A percentile compares a stretch with the other conserved stretches of the same genome.
phyloP scores from a whole-genome alignment of 2,113 vertebrate genomes.

The Clarias magur region DNA sequence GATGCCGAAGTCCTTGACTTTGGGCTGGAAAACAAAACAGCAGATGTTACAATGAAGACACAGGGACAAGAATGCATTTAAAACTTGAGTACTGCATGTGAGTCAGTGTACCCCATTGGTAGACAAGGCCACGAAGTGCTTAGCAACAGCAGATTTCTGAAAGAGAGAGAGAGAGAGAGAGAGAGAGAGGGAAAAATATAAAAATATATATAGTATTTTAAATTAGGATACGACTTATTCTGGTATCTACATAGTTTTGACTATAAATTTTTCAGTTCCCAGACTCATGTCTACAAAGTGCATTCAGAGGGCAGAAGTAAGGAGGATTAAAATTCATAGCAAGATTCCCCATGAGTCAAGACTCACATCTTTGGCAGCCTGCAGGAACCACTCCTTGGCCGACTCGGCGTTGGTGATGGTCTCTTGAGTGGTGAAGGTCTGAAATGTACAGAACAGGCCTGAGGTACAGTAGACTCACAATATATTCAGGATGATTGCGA shows the following conservation, averaged over 20 bases:
- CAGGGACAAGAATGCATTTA: neutral
- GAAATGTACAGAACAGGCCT: conserved; percentile 23
- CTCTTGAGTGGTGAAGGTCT: conserved; percentile 99
- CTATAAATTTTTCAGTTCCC: neutral
- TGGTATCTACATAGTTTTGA: conserved; percentile 2
- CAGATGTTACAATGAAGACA: neutral
- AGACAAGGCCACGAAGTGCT: conserved; percentile 97
- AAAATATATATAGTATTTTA: neutral
- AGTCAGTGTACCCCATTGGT: conserved; percentile 81
- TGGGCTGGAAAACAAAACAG: conserved; percentile 73
- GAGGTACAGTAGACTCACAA: neutral
- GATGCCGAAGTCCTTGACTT: conserved; percentile 97
- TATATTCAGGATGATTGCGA: neutral
- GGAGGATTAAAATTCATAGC: neutral
- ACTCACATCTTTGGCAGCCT: conserved; percentile 86
- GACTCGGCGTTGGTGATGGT: conserved; percentile 99
- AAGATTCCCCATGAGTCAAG: neutral
- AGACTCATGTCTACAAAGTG: neutral
- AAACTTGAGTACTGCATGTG: neutral
- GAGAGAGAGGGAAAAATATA: conserved; percentile 49
- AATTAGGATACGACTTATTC: neutral
- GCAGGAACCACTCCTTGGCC: conserved; percentile 91
- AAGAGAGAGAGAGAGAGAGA: conserved; percentile 49
- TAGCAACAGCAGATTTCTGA: conserved; percentile 88
- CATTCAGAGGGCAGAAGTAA: neutral